Evolutionary conservation across 1,140 invertebrate species (phyloP).

Genomic region (Neoseiulus cucumeris): DNA sequence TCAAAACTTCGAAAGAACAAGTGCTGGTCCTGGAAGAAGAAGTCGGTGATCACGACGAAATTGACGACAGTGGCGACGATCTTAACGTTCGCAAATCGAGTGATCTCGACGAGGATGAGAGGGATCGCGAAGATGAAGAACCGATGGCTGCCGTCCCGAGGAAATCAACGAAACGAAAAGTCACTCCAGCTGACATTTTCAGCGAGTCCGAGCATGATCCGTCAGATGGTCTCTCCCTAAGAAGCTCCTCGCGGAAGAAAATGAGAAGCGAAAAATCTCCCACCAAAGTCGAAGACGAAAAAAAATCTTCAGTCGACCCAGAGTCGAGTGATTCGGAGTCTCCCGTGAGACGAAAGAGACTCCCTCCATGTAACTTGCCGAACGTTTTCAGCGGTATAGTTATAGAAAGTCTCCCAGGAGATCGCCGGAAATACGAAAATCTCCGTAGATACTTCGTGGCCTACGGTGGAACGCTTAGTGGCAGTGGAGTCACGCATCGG

Average conservation of each 20-base stretch:
- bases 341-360: neutral
- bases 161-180: neutral
- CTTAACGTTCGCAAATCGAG: neutral
- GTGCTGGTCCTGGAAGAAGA: slow-evolving; percentile 7
- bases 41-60: slow-evolving; percentile 10
- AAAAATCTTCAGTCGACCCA: no score
- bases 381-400: slow-evolving; percentile 14
- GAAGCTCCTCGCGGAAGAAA: neutral
- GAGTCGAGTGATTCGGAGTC: no score
- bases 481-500: slow-evolving; percentile 1
- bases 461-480: slow-evolving; percentile 11
- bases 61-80: slow-evolving; percentile 10
- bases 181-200: neutral
- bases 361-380: neutral
- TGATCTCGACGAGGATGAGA: neutral
- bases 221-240: neutral
- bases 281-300: neutral
- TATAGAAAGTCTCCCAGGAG: slow-evolving; percentile 12
- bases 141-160: neutral
- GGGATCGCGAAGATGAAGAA: neutral
- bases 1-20: slow-evolving; percentile 13
- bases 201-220: neutral
- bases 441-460: slow-evolving; percentile 16
- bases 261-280: neutral
- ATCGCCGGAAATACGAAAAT: slow-evolving; percentile 9